These are phyloP conservation scores for Archips crataeganus DNA, from an alignment of 2,888 invertebrate species.

Conservation along the genomic window DNA sequence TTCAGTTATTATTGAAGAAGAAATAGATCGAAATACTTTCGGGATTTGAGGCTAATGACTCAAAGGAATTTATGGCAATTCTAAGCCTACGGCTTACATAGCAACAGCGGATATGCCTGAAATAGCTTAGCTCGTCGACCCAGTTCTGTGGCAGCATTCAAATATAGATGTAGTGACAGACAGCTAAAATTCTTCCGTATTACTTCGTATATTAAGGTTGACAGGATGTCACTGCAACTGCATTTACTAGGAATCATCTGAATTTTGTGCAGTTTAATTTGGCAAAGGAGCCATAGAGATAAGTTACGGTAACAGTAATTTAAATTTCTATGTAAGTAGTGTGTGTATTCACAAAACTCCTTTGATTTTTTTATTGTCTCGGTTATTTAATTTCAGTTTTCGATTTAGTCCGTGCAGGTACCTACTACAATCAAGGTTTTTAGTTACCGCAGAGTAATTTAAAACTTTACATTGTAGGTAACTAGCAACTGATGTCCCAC, in stretches of 20 bases:
- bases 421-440: not conserved
- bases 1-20: not conserved
- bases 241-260: conserved; percentile 21
- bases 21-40: conserved; percentile 3
- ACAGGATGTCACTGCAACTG: conserved; percentile 21
- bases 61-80: conserved; percentile 32
- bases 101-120: conserved; percentile 38
- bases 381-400: too few species aligned
- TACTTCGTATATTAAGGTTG: conserved; percentile 28
- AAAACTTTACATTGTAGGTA: not conserved
- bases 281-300: not conserved
- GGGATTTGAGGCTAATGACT: conserved; percentile 9
- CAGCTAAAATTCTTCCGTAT: conserved; percentile 35
- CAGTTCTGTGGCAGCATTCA: conserved; percentile 36
- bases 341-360: too few species aligned
- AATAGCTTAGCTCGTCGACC: conserved; percentile 41
- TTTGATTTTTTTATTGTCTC: too few species aligned
- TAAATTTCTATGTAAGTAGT: not conserved
- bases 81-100: conserved; percentile 30
- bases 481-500: conserved; percentile 20
- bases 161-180: conserved; percentile 39
- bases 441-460: conserved; percentile 2
- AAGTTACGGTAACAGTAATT: not conserved
- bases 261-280: not conserved
- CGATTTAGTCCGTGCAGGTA: too few species aligned